A percentile compares a stretch with the other conserved stretches of the same genome.
Evolutionary conservation across 92 coral and sea anemone genomes (phyloP).

Genomic region (Pocillopora meandrina): DNA sequence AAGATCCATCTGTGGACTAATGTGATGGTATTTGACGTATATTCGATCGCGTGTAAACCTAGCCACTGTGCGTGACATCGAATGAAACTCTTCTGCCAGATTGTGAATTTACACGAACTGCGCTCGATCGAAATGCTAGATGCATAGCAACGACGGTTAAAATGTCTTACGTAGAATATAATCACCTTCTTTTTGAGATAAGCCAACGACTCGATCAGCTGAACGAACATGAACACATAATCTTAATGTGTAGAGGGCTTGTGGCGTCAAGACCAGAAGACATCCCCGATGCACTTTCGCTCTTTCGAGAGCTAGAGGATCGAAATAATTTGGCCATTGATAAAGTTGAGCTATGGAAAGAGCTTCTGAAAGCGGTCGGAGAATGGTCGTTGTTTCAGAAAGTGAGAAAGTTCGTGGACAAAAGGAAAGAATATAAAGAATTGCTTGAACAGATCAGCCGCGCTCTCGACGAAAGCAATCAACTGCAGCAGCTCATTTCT

Average conservation of each 20-base stretch:
- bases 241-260: constrained; percentile 2
- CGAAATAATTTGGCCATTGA: background rate
- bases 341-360: background rate
- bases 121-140: background rate
- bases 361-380: background rate
- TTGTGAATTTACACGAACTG: no score
- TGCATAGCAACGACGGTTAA: background rate
- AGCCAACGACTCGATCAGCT: background rate
- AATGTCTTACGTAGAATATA: constrained; percentile 7
- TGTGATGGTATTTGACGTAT: no score
- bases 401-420: background rate
- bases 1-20: no score
- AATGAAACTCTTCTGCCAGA: no score
- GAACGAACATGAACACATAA: background rate
- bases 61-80: no score
- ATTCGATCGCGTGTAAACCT: no score
- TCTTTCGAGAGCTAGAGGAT: background rate
- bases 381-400: background rate
- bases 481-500: background rate
- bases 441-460: background rate
- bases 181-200: background rate
- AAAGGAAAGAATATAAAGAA: background rate
- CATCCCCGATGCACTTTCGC: background rate
- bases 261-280: background rate
- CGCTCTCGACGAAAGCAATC: background rate